These are phyloP conservation scores for Pocillopora meandrina DNA, from an alignment of 92 coral and sea anemone genomes.

Conservation along the genomic window DNA sequence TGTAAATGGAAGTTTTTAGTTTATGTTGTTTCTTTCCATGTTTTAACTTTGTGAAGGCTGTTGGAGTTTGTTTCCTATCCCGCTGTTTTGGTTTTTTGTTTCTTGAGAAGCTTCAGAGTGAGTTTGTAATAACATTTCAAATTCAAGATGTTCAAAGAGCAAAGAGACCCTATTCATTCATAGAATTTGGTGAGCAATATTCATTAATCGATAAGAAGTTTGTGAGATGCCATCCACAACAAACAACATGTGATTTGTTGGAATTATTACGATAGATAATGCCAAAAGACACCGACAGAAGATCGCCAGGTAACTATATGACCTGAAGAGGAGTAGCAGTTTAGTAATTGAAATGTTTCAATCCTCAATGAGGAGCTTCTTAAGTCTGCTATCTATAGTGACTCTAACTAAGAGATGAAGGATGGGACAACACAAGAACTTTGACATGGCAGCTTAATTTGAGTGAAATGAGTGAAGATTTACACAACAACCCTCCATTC, in stretches of 20 bases:
- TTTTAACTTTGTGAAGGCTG: constrained; percentile 86
- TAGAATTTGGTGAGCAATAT: constrained; percentile 85
- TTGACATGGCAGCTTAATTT: constrained; percentile 85
- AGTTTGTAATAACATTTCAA: constrained; percentile 81
- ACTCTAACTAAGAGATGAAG: no score
- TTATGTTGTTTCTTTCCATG: not conserved
- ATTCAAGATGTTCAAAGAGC: constrained; percentile 90
- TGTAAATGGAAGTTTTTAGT: not conserved
- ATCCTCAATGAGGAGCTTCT: no score
- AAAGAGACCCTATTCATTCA: constrained; percentile 91
- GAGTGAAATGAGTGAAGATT: constrained; percentile 88
- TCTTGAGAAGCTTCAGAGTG: constrained; percentile 90
- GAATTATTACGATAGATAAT: no score
- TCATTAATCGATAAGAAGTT: not conserved
- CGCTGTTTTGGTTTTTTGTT: constrained; percentile 88
- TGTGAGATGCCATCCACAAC: not conserved
- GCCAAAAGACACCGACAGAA: no score
- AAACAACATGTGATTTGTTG: no score
- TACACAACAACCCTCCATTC: constrained; percentile 87
- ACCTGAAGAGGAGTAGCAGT: no score
- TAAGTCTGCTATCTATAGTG: no score
- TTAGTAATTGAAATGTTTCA: no score
- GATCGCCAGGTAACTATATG: no score
- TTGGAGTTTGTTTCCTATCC: constrained; percentile 92
- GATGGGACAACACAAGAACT: constrained; percentile 67